These are phyloP conservation scores for Brachyopa scutellaris DNA, from an alignment of 2,888 invertebrate species.

Conservation along the genomic window DNA sequence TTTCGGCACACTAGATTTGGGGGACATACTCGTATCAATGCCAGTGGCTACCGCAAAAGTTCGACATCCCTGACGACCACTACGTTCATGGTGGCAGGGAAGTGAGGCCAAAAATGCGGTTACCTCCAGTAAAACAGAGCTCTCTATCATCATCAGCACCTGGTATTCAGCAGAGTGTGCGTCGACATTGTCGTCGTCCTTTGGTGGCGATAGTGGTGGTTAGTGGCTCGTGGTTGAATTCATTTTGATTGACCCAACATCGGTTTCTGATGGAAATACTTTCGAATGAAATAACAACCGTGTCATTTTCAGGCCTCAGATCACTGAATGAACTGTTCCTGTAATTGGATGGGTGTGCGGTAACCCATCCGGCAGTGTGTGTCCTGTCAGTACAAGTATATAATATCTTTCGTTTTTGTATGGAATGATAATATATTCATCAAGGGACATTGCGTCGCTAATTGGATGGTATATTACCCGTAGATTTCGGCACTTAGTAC, in stretches of 20 bases:
- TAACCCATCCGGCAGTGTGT: too few relatives aligned
- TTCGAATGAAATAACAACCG: conserved; percentile 15
- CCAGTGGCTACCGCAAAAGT: conserved; percentile 40
- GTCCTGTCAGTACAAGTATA: background rate
- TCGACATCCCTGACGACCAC: conserved; percentile 16
- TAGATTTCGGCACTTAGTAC: background rate
- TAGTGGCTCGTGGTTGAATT: conserved; percentile 34
- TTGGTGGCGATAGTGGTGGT: conserved; percentile 16
- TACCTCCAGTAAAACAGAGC: background rate
- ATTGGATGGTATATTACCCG: conserved; percentile 10
- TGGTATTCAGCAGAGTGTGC: conserved; percentile 23
- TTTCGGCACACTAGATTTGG: conserved; percentile 4
- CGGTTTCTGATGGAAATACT: conserved; percentile 12
- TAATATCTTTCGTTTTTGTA: background rate
- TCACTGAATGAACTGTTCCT: background rate
- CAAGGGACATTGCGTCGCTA: background rate
- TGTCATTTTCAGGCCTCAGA: background rate
- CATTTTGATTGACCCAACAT: conserved; percentile 33
- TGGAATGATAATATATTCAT: conserved; percentile 9
- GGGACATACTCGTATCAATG: conserved; percentile 27
- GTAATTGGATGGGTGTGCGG: background rate
- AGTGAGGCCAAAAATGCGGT: conserved; percentile 6
- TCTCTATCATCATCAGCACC: conserved; percentile 37
- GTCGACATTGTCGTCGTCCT: conserved; percentile 4
- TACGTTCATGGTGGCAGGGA: background rate